Evolutionary conservation across 2,888 invertebrate species (phyloP), one percentile per base, ranked within the genome.

Genomic region (Emmelina monodactyla): DNA sequence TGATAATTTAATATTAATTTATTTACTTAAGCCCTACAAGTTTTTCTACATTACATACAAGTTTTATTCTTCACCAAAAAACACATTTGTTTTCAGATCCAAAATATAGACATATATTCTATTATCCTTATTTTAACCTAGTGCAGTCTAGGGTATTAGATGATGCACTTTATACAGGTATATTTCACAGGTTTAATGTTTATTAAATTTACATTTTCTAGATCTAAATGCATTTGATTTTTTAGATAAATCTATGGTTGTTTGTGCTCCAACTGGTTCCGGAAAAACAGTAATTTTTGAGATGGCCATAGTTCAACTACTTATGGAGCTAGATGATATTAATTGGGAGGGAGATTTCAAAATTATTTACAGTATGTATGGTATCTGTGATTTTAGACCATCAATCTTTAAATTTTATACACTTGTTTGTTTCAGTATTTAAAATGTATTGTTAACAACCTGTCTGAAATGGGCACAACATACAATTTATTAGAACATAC

Each of bases 281-380:
- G 92, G 92, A 2, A 92, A 92, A 68, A 92, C 92, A 0, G 88
- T 84, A 14, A 69, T 91, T n/a, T 91, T 92, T 65, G 92, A 92
- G 78, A 72, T 92, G 63, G 89, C 91, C 0, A 87, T 92, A 38
- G 72, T 90, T 1, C 80, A 85, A 37, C 58, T 88, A 19, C 59
- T 91, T 4, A 83, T 84, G 64, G 69, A 81, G 25, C 52, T 82
- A 28, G 81, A 82, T 44, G 67, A 68, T 14, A 62, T 54, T 30
- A 53, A 64, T 2, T 62, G 57, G 30, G 52, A 47, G 0, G 67
- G 65, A 13, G 73, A 83, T 47, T 84, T 83, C 49, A 90, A 88
- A 81, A 86, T 89, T 43, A 83, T 92, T 55, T 91, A 91, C 58
- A 85, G 89, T 89, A 79, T 76, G 81, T 67, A 28, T 12, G 16